Evolutionary conservation across 30 jellyfish, hydroid and myxozoan species (phyloP), one percentile per base, ranked within the genome.

Genomic region (Turritopsis rubra): DNA sequence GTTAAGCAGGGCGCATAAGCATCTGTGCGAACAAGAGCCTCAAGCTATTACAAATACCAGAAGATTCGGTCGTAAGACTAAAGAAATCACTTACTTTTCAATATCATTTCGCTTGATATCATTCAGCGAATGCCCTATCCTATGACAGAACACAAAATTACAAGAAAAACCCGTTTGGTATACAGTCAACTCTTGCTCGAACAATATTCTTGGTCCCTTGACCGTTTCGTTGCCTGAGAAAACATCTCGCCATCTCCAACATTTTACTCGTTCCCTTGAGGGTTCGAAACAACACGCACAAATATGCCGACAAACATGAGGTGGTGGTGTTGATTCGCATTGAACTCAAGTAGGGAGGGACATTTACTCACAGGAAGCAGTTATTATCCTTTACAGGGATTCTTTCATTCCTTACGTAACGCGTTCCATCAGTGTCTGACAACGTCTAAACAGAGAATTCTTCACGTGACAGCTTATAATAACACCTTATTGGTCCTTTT

Each of bases 1-100:
- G 30, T 68, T 68, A 17, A 68, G 30, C 16, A 68, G 28, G 77
- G 77, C 77, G 77, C 77, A 68, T 68, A 68, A n/a, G 17, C 31
- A n/a, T 9, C 77, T 68, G 77, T 68, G 30, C 28, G 19, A n/a
- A 68, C 77, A 27, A 68, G 31, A 27, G 77, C 19, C 21, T 60
- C 0, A 60, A 23, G 22, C 73, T 60, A 21, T 60, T 23, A 60
- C 73, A 60, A 60, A 60, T 23, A 0, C 73, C 0, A 18, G 21
- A 60, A 60, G 21, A 60, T n/a, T n/a, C n/a, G n/a, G 73, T 23
- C 19, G 73, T 23, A 60, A 18, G 0, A 21, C 19, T 60, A 60
- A 23, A 60, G 21, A 60, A 23, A 60, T 60, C 73, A 60, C 73
- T 60, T 23, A 60, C 73, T 18, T 60, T 60, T 23, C 73, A 60